A percentile compares a stretch with the other conserved stretches of the same genome.
Evolutionary conservation across 2,888 invertebrate genomes (phyloP).

Genomic region (Aelia acuminata): DNA sequence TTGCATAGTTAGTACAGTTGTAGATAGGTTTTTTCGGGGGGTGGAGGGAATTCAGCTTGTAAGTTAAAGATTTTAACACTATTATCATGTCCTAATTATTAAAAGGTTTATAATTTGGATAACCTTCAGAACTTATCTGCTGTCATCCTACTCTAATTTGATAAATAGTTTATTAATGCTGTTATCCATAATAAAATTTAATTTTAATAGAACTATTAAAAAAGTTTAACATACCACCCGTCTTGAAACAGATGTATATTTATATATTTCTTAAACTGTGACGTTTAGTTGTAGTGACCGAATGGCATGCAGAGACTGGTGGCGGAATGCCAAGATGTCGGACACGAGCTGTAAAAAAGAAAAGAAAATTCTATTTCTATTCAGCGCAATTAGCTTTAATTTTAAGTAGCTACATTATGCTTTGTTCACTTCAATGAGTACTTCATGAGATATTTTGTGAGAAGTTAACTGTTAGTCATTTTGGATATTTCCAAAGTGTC

Average conservation of each 20-base stretch:
- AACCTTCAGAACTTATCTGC: too few relatives aligned
- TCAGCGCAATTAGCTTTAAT: neutral
- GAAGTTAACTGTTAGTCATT: neutral
- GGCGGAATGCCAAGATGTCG: neutral
- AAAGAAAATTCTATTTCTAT: slow-evolving; percentile 16
- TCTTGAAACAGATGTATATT: neutral
- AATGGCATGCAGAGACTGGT: slow-evolving; percentile 6
- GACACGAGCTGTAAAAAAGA: slow-evolving; percentile 1
- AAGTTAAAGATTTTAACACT: too few relatives aligned
- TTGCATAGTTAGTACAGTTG: too few relatives aligned
- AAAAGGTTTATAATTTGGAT: too few relatives aligned
- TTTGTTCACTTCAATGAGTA: neutral
- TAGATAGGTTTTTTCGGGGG: too few relatives aligned
- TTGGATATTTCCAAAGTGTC: neutral
- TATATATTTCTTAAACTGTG: neutral
- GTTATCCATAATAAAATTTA: too few relatives aligned
- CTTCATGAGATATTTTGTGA: neutral
- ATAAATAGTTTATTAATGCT: too few relatives aligned
- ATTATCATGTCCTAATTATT: too few relatives aligned
- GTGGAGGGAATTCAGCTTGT: too few relatives aligned
- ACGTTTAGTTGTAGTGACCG: slow-evolving; percentile 3
- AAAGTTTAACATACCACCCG: neutral
- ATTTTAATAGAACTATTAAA: neutral
- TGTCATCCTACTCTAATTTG: too few relatives aligned
- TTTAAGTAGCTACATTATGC: neutral